These are phyloP conservation scores for Xestia ashworthii DNA, from an alignment of 2,888 invertebrate species.

Conservation along the genomic window DNA sequence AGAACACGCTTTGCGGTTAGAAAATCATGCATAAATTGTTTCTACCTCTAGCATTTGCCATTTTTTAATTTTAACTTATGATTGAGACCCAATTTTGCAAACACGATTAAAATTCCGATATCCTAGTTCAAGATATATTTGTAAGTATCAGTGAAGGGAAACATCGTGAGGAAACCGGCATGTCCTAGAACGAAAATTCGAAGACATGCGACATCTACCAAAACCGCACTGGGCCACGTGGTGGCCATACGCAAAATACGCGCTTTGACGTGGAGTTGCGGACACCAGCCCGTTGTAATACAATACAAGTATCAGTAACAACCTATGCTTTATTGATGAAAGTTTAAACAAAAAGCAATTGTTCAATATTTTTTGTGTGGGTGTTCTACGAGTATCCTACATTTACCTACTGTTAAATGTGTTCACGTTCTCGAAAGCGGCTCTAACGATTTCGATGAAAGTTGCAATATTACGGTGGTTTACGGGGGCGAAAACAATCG, in stretches of 20 bases:
- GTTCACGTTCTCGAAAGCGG: not conserved
- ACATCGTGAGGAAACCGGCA: too few species aligned
- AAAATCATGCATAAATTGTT: not conserved
- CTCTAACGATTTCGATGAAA: not conserved
- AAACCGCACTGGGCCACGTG: too few species aligned
- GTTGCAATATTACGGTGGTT: not conserved
- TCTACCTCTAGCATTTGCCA: not conserved
- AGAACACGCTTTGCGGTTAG: too few species aligned
- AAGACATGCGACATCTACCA: too few species aligned
- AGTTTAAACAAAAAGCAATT: not conserved
- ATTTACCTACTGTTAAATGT: not conserved
- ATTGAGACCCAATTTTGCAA: not conserved
- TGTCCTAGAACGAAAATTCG: too few species aligned
- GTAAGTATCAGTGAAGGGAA: too few species aligned
- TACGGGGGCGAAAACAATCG: not conserved
- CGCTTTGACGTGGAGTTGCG: too few species aligned
- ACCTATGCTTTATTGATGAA: not conserved
- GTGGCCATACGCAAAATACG: too few species aligned
- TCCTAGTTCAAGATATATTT: not conserved
- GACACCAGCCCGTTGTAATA: too few species aligned
- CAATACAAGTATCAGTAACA: not conserved
- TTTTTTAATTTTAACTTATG: not conserved
- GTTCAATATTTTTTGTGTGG: not conserved
- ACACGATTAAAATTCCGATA: not conserved
- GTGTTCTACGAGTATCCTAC: not conserved